Base-by-base conservation (phyloP, 2,888 invertebrate genomes). In the Polydrusus tereticollis region DNA sequence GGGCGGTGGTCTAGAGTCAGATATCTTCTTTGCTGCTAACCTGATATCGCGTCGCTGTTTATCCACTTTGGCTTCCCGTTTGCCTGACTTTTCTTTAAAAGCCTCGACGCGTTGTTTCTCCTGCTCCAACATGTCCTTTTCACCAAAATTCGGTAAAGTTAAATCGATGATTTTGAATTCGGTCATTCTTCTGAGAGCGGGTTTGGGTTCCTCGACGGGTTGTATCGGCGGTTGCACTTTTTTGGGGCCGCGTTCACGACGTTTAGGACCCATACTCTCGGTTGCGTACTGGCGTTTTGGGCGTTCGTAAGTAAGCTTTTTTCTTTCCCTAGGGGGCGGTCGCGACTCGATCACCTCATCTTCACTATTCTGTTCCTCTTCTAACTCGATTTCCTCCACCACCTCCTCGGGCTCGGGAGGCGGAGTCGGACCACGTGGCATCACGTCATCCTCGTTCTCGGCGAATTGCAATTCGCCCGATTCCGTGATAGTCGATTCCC, bases 391-490 rank as follows among this genome's bases (percentile, higher is more conserved):
- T 63, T 80, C 78, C 63, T 79, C 78, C 59, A 78, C 78, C 63
- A 77, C 79, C 75, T 77, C 78, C 71, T 76, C 78, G 64, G 77
- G 78, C 67, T 76, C 77, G 36, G 75, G 76, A 14, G 77, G 77
- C 58, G 80, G 78, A 33, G 82, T 77, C 29, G 78, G 74, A 6
- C 76, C 72, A n/a, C 74, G 76, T 60, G 76, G 72, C 50, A 78
- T 76, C 0, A 92, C 91, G 75, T 85, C 84, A 77, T 84, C 83
- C 77, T 84, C 83, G 47, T 81, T 83, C 78, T 83, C 83, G 68
- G 82, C 80, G 78, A 85, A 85, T 76, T 85, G 84, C 63, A 85
- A 77, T 78, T 84, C 84, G 64, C 85, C 85, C 16, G 80, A 79
- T 76, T 84, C 82, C 33, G 84, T 85, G 73, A 85, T 85, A 5